Evolutionary conservation across 2,888 invertebrate species (phyloP), one percentile per base, ranked within the genome.

Genomic region (Meteorus colon): DNA sequence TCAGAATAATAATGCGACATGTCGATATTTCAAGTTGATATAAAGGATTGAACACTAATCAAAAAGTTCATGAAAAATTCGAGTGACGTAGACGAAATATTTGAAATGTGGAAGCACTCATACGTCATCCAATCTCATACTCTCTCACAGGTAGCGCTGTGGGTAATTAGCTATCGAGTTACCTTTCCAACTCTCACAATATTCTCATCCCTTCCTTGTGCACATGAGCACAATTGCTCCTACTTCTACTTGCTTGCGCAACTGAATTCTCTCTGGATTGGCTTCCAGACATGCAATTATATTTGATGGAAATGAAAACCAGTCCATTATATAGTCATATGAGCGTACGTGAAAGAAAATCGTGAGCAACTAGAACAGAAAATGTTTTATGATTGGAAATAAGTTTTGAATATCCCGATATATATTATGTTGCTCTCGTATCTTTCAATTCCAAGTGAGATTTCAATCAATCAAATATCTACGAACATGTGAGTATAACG

Each of bases 91-190:
- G 63, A 19, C 73, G 79, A 82, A 81, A 82, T 81, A 82, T 82
- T 79, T 81, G 77, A 80, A 78, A 73, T 59, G 77, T 80, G 80
- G 80, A 80, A 81, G 81, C 81, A 82, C 80, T 84, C 81, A 79
- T 82, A 80, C 77, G 80, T 82, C 81, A 81, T 84, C 81, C 79
- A 75, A 78, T 76, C 76, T 76, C 78, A 76, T 65, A 65, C 27
- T 16, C 67, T 37, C 68, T 78, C 73, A 74, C 78, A 78, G 77
- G 82, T 84, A 84, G 81, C 81, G 79, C 80, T 80, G 78, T 79
- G 84, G 82, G 78, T 86, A 86, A 85, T 84, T 86, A 85, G 82
- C 82, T 85, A 86, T 86, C 84, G 81, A 82, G 84, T 84, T 86
- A 84, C 84, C 81, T 80, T 80, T 80, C 68, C 65, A 80, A 80